Conservation (phyloP, 2,113 vertebrate genomes). For the Drymodes brunneopygia region DNA sequence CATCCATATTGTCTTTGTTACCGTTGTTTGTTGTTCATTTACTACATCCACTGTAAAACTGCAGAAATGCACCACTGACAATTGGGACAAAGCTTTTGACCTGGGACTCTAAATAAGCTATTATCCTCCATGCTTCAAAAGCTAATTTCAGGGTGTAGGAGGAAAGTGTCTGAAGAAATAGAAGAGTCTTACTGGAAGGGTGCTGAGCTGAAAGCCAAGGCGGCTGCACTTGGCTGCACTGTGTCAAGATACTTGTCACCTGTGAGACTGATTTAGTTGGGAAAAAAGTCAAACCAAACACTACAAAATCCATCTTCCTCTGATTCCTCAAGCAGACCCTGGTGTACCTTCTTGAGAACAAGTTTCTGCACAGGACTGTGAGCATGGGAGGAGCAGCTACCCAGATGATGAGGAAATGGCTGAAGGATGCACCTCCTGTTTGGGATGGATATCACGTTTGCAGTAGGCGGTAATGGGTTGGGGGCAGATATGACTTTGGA, state of each 20-base stretch:
- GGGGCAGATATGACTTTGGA: constrained; percentile 46
- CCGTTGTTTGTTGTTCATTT: accelerated
- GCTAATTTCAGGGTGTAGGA: background rate
- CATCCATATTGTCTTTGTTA: accelerated
- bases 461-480: constrained; percentile 22
- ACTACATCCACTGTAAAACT: background rate
- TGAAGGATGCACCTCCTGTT: background rate
- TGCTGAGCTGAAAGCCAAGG: background rate
- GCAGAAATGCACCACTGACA: background rate
- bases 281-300: background rate
- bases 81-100: background rate
- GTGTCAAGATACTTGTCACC: background rate
- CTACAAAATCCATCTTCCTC: background rate
- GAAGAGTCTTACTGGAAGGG: background rate
- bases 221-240: background rate
- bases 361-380: background rate
- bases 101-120: background rate
- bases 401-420: background rate
- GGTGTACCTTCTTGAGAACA: background rate
- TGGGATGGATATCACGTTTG: constrained; percentile 54
- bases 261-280: background rate
- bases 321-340: background rate
- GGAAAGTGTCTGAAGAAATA: background rate
- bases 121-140: background rate
- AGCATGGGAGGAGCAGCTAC: background rate